Evolutionary conservation across 2,113 vertebrate species (phyloP), one percentile per base, ranked within the genome.

Genomic region (Arothron firmamentum): DNA sequence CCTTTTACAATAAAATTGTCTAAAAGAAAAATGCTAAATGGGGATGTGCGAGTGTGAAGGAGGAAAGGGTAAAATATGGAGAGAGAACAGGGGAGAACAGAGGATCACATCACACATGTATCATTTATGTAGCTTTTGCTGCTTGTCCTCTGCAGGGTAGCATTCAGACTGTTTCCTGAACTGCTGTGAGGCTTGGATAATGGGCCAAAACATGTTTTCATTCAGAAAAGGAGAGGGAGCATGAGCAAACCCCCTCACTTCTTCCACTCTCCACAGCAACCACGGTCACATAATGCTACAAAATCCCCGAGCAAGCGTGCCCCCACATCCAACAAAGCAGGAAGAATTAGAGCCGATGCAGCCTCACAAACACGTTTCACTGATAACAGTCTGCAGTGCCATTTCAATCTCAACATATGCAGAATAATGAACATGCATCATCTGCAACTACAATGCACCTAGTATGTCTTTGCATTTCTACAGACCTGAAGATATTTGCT

Each of bases 31-130:
- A 7, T 5, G 6, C 25, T 47, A 75, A 74, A 74, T 69, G 56
- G 77, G 65, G 69, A 74, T 65, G 31, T 64, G 63, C 64, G 58
- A 59, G 62, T 63, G 71, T 77, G 65, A 59, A 56, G 25, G 62
- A 72, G 75, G 48, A 63, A 59, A 69, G 67, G 21, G 61, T 62
- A 56, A 65, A 72, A 54, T 18, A 72, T 38, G 56, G 56, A 71
- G 60, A 50, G 45, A 56, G 7, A 58, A 61, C 38, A 38, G 45
- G 46, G 67, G 49, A 58, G 45, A 51, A 16, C 49, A 55, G 31
- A 65, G 14, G 74, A 82, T 79, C 69, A 80, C 69, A 81, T 67
- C 56, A 25, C 48, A 19, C 51, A 43, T 76, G 78, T 34, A 34
- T 34, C 60, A 70, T 84, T 62, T 70, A n/a, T 31, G 53, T 60